These are phyloP conservation scores for Schizaphis graminum DNA, from an alignment of 2,888 invertebrate species.

Conservation along the genomic window DNA sequence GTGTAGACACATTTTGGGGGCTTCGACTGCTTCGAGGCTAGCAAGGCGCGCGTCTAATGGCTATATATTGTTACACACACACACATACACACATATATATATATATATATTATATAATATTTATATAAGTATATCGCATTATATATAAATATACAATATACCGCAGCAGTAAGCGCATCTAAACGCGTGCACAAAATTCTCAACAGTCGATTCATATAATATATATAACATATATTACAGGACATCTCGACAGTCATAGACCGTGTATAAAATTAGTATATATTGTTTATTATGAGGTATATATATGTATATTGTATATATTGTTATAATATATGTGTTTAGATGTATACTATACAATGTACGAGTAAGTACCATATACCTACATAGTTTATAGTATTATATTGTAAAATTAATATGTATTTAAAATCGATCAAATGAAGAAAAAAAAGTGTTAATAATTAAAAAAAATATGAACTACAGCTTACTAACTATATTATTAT, in stretches of 20 bases:
- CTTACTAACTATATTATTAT: too few relatives aligned
- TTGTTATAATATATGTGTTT: neutral
- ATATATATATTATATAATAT: too few relatives aligned
- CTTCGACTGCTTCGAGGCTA: neutral
- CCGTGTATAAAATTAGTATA: neutral
- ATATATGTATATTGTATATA: neutral
- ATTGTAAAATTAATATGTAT: too few relatives aligned
- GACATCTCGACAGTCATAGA: neutral
- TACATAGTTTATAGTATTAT: too few relatives aligned
- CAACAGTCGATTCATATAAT: neutral
- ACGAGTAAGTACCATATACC: too few relatives aligned
- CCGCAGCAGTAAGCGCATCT: neutral
- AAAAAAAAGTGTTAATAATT: too few relatives aligned
- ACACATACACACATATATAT: too few relatives aligned
- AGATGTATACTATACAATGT: too few relatives aligned
- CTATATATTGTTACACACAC: neutral
- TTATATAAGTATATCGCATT: neutral
- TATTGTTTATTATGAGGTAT: neutral
- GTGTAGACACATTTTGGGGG: neutral
- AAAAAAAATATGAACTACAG: too few relatives aligned
- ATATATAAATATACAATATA: neutral
- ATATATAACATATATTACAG: neutral
- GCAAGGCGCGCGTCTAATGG: neutral
- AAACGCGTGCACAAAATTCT: neutral
- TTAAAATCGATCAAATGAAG: too few relatives aligned